Evolutionary conservation across 1,140 invertebrate genomes (phyloP).

Genomic region (Pteromalus puparum): DNA sequence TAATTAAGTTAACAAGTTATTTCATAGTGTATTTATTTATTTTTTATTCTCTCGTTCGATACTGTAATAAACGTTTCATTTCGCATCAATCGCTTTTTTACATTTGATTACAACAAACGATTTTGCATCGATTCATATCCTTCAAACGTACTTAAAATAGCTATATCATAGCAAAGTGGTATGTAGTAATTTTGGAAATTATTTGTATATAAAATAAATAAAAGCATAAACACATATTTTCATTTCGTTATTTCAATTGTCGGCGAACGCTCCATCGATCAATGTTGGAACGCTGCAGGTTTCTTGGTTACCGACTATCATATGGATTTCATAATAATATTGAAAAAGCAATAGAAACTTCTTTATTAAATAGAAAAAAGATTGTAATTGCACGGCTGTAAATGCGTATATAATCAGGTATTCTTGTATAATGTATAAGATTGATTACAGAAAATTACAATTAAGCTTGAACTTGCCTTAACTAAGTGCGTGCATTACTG

Average conservation of each 20-base stretch:
- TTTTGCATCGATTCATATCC: neutral
- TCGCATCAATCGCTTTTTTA: neutral
- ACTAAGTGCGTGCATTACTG: neutral
- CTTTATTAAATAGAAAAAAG: no score
- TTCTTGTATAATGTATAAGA: no score
- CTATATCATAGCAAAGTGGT: neutral
- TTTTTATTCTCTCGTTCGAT: neutral
- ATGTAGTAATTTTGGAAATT: slow-evolving; percentile 10
- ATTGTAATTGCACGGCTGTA: no score
- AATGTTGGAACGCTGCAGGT: no score
- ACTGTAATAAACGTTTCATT: neutral
- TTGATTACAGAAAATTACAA: no score
- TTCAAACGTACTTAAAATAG: slow-evolving; percentile 13
- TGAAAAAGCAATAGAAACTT: no score
- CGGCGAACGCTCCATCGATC: no score
- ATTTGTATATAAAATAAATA: slow-evolving; percentile 8
- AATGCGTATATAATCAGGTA: no score
- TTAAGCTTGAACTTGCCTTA: neutral
- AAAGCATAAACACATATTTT: neutral
- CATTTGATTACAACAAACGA: neutral
- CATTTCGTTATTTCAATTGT: neutral
- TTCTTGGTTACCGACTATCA: no score
- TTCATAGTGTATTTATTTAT: slow-evolving; percentile 20
- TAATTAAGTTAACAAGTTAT: neutral
- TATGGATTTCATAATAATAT: no score